phyloP scores from a whole-genome alignment of 2,888 invertebrate species.

The Euplagia quadripunctaria region DNA sequence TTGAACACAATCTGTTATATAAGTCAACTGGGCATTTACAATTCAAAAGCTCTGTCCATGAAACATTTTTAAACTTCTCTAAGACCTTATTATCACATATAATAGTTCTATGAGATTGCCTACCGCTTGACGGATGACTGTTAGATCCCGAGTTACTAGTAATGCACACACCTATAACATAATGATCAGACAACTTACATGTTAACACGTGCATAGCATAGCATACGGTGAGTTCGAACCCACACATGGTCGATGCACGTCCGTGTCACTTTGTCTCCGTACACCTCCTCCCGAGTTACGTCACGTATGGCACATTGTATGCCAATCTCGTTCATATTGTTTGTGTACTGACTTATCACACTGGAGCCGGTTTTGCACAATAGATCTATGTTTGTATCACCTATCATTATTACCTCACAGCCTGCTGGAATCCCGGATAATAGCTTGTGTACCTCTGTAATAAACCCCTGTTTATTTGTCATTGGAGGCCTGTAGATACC shows the following conservation, averaged over 20 bases:
- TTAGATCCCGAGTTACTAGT: background rate
- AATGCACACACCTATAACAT: background rate
- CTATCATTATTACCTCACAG: background rate
- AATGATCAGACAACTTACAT: background rate
- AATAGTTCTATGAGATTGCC: background rate
- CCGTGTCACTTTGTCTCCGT: background rate
- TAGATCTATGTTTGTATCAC: background rate
- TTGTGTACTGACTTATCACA: no score
- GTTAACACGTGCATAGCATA: background rate
- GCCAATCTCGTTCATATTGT: background rate
- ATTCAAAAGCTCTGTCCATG: background rate
- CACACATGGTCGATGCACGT: background rate
- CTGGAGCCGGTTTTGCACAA: no score
- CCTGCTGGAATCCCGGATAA: background rate
- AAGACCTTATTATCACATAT: background rate
- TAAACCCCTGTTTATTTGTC: background rate
- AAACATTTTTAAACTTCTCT: background rate
- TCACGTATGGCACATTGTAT: background rate
- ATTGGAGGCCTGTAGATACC: background rate
- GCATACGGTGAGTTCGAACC: background rate
- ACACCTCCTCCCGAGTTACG: background rate
- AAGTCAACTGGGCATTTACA: background rate
- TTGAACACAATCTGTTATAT: no score
- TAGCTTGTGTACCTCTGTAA: background rate
- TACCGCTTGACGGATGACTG: background rate